Evolutionary conservation across 2,797 vertebrate species (phyloP).

Genomic region (Fratercula arctica): DNA sequence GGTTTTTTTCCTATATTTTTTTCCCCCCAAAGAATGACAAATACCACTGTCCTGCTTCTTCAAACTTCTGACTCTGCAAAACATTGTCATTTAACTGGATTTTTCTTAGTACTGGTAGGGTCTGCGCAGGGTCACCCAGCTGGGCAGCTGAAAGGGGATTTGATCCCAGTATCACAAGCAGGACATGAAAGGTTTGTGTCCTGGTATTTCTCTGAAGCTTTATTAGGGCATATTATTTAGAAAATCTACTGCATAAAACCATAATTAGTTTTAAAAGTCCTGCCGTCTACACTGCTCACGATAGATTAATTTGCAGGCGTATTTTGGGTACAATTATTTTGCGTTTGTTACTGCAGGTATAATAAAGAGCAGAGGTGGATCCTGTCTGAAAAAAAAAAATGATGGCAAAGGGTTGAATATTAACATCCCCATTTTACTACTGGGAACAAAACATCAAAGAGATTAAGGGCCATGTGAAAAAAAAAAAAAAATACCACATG

Average conservation of each 20-base stretch:
- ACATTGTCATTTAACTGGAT: not conserved
- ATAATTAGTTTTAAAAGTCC: not conserved
- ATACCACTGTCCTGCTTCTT: not conserved
- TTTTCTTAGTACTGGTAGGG: not conserved
- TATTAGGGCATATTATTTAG: not conserved
- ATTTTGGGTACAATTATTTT: slow-evolving; percentile 21
- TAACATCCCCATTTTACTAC: slow-evolving; percentile 17
- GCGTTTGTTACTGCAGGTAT: slow-evolving; percentile 2
- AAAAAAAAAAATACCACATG: too few species aligned
- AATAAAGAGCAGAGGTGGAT: not conserved
- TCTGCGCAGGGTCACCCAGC: not conserved
- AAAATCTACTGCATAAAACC: slow-evolving; percentile 23
- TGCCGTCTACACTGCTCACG: not conserved
- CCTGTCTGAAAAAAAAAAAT: not conserved
- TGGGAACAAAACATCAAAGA: not conserved
- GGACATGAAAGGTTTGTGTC: not conserved
- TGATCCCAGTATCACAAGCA: slow-evolving; percentile 7
- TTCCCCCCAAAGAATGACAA: not conserved
- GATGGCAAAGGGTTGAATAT: not conserved
- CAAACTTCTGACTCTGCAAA: not conserved
- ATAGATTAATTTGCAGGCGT: not conserved
- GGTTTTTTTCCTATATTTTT: not conserved
- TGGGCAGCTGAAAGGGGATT: not conserved
- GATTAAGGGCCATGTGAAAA: not conserved
- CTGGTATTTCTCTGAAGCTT: slow-evolving; percentile 17